Percentiles rank a stretch among this genome's conserved stretches.
Evolutionary conservation across 2,888 invertebrate genomes (phyloP).

Genomic region (Sepioteuthis lessoniana): DNA sequence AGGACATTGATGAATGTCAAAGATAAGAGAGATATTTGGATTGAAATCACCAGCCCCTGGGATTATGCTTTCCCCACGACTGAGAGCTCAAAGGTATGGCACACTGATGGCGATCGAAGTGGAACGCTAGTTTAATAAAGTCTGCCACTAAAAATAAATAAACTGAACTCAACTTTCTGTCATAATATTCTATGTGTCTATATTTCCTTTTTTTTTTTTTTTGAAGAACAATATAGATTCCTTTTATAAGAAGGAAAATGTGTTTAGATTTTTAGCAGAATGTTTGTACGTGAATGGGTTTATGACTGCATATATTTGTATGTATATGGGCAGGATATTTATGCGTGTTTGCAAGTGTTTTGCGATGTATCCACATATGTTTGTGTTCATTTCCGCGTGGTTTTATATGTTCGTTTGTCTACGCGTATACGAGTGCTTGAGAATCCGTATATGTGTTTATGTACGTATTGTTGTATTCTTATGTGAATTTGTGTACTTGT

Average conservation of each 20-base stretch:
- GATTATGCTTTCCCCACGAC: not conserved
- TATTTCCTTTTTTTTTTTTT: not conserved
- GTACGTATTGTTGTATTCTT: too few species aligned
- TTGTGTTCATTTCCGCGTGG: not conserved
- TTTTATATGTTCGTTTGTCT: not conserved
- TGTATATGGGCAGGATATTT: too few species aligned
- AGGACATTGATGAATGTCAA: conserved; percentile 6
- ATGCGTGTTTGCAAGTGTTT: not conserved
- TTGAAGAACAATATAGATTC: not conserved
- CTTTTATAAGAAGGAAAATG: not conserved
- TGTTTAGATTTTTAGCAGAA: not conserved
- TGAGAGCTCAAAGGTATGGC: conserved; percentile 4
- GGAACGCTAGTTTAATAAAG: conserved; percentile 33
- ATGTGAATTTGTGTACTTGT: too few species aligned
- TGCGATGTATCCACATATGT: not conserved
- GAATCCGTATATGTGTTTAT: too few species aligned
- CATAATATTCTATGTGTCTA: not conserved
- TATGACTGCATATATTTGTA: not conserved
- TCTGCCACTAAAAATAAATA: not conserved
- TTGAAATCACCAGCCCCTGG: conserved; percentile 10
- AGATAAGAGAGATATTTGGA: not conserved
- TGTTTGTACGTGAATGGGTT: not conserved
- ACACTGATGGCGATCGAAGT: not conserved
- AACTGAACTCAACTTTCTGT: not conserved
- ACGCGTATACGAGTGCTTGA: not conserved